Conservation (phyloP, 2,113 vertebrate genomes). For the Castor canadensis region DNA sequence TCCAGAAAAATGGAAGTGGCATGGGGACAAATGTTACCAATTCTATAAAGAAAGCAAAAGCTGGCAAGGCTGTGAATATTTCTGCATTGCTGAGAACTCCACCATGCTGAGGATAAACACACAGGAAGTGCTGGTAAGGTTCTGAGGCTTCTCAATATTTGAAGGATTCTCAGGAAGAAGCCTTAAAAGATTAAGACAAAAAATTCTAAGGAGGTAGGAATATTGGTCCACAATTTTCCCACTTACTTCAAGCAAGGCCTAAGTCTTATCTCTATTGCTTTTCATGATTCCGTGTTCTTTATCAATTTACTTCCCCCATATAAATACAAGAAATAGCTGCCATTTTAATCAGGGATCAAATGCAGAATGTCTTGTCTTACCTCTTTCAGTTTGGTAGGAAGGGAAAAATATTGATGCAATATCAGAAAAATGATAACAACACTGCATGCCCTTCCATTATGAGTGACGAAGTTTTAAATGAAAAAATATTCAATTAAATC, state of each 20-base stretch:
- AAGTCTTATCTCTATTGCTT: not conserved
- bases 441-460: not conserved
- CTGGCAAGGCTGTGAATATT: constrained; percentile 72
- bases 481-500: constrained; percentile 1
- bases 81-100: constrained; percentile 66
- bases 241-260: not conserved
- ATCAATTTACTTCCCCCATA: not conserved
- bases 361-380: not conserved
- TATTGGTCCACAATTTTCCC: not conserved
- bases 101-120: constrained; percentile 76
- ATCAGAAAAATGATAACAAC: not conserved
- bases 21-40: constrained; percentile 65
- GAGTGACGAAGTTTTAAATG: not conserved
- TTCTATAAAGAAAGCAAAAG: constrained; percentile 68
- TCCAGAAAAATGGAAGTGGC: constrained; percentile 74
- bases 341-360: not conserved
- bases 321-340: not conserved
- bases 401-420: not conserved
- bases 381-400: not conserved
- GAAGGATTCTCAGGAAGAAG: not conserved
- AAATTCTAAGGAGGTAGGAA: not conserved
- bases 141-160: not conserved
- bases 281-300: not conserved
- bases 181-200: not conserved
- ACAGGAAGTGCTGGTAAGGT: constrained; percentile 68